Percentiles rank a stretch among this genome's conserved stretches.
phyloP scores from a whole-genome alignment of 2,797 vertebrate species.

The Sarcophilus harrisii region DNA sequence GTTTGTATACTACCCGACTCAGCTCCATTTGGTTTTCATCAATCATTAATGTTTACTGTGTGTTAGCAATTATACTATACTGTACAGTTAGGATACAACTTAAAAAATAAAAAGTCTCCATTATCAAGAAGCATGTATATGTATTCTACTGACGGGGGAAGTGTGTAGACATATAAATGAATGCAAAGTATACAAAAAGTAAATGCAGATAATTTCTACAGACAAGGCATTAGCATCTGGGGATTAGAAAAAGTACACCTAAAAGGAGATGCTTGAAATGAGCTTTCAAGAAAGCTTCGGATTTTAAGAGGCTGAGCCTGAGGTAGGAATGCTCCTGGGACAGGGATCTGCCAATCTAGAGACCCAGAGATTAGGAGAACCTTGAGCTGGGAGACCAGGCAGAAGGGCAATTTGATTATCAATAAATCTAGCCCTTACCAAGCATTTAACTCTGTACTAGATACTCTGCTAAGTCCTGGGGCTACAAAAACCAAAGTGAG shows the following conservation, averaged over 20 bases:
- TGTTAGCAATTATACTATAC: not conserved
- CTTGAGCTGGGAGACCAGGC: too few relatives aligned
- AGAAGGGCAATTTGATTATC: not conserved
- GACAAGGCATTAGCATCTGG: not conserved
- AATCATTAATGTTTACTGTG: not conserved
- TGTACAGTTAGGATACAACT: not conserved
- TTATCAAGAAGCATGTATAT: not conserved
- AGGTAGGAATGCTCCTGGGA: not conserved
- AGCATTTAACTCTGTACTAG: too few relatives aligned
- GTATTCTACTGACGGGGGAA: not conserved
- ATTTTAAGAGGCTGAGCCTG: too few relatives aligned
- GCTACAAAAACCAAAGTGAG: not conserved
- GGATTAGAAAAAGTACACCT: slow-evolving; percentile 33
- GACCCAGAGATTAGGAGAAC: not conserved
- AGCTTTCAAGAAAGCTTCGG: not conserved
- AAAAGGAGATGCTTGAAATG: not conserved
- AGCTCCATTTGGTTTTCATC: not conserved
- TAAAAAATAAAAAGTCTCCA: not conserved
- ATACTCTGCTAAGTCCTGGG: too few relatives aligned
- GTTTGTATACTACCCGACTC: not conserved
- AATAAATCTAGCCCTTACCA: not conserved
- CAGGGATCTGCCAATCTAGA: too few relatives aligned
- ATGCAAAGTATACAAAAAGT: not conserved
- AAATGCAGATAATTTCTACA: not conserved
- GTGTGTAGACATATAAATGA: not conserved